Conservation (phyloP, 2,797 vertebrate genomes). For the Phaenicophaeus curvirostris region DNA sequence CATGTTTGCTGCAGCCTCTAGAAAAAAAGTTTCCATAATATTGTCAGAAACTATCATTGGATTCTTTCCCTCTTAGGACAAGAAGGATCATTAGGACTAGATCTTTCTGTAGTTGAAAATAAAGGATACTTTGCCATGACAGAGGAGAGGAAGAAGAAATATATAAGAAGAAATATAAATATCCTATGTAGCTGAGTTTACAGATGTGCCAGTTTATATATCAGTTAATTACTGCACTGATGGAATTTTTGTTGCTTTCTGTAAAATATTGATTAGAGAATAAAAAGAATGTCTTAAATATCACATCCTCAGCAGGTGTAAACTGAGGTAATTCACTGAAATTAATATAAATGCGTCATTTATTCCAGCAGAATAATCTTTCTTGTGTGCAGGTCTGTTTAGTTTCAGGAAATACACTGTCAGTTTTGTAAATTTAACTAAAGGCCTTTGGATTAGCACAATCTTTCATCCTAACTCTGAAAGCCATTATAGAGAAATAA, state of each 20-base stretch:
- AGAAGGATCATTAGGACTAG: neutral
- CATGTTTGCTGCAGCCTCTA: neutral
- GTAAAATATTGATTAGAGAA: neutral
- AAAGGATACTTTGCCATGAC: neutral
- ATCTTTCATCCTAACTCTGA: neutral
- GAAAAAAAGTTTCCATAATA: neutral
- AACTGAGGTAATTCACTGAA: neutral
- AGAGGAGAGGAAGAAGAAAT: neutral
- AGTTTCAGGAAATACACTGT: neutral
- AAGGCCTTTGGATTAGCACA: neutral
- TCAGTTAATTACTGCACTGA: neutral
- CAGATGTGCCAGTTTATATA: neutral
- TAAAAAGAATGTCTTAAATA: neutral
- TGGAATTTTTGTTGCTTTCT: neutral
- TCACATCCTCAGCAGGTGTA: neutral
- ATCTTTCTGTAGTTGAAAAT: neutral
- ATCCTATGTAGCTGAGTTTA: neutral
- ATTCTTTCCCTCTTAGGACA: neutral
- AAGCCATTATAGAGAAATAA: neutral
- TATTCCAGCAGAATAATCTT: neutral
- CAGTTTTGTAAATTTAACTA: neutral
- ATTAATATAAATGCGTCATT: neutral
- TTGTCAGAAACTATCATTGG: neutral
- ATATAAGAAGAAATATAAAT: neutral
- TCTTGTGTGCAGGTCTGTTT: neutral